Percentiles rank a stretch among this genome's conserved stretches.
phyloP scores from a whole-genome alignment of 2,113 vertebrate species.

The Pseudorasbora parva region DNA sequence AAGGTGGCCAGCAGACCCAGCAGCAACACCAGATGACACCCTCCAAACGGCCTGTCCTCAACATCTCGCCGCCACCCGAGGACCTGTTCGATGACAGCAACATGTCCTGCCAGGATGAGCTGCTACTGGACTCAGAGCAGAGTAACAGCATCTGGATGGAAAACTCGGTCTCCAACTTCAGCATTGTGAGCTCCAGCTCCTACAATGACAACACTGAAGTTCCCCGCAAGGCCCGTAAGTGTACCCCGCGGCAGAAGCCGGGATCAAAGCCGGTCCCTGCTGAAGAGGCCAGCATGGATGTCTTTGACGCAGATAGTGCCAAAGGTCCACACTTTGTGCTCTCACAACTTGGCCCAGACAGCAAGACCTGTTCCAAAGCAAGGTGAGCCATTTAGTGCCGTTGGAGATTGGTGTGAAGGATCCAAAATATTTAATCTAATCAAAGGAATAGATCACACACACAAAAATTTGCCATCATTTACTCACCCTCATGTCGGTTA shows the following conservation, averaged over 20 bases:
- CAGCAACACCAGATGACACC: slow-evolving; percentile 80
- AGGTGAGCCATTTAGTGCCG: slow-evolving; percentile 71
- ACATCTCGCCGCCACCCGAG: slow-evolving; percentile 97
- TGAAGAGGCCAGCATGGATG: slow-evolving; percentile 91
- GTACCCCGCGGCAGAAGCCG: slow-evolving; percentile 95
- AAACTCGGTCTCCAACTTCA: slow-evolving; percentile 98
- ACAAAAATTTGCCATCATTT: not conserved
- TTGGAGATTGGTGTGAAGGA: not conserved
- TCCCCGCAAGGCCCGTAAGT: slow-evolving; percentile 97
- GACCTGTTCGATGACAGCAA: slow-evolving; percentile 95
- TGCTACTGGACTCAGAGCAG: slow-evolving; percentile 90
- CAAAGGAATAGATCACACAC: not conserved
- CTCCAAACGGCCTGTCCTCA: slow-evolving; percentile 91
- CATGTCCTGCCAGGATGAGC: slow-evolving; percentile 97
- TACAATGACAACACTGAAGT: slow-evolving; percentile 99
- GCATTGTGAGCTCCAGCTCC: slow-evolving; percentile 91
- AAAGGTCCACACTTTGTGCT: slow-evolving; percentile 99
- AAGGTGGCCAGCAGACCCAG: slow-evolving; percentile 70
- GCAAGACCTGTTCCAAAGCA: slow-evolving; percentile 91
- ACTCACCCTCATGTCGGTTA: not conserved
- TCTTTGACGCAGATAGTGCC: slow-evolving; percentile 99
- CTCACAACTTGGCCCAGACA: slow-evolving; percentile 94
- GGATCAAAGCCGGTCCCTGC: slow-evolving; percentile 86
- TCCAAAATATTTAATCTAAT: not conserved
- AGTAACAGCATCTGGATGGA: slow-evolving; percentile 99